Percentiles rank a stretch among this genome's conserved stretches.
These are phyloP conservation scores for Saccostrea echinata DNA, from an alignment of 1,140 invertebrate genomes.

Conservation along the genomic window DNA sequence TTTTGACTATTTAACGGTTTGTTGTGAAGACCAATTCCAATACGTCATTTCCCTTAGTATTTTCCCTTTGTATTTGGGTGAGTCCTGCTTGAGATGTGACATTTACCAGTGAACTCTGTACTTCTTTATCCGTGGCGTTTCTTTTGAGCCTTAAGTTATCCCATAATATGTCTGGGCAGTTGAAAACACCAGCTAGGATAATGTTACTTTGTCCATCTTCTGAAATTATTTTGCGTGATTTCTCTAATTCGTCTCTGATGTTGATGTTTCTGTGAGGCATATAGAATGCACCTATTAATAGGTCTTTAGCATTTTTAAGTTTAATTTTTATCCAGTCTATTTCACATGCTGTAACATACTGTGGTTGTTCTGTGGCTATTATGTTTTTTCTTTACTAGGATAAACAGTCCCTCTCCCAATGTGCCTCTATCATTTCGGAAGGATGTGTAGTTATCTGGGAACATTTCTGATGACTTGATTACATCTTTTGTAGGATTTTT, in stretches of 20 bases:
- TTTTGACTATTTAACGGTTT: conserved; percentile 42
- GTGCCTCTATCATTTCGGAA: too few species aligned
- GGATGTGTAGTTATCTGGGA: too few species aligned
- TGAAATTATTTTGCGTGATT: conserved; percentile 16
- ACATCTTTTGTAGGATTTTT: too few species aligned
- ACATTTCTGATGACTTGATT: too few species aligned
- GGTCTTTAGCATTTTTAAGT: conserved; percentile 37
- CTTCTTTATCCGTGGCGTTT: background rate
- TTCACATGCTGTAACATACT: too few species aligned
- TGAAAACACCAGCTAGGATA: conserved; percentile 43
- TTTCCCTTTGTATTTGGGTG: conserved; percentile 44
- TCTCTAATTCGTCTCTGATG: conserved; percentile 27
- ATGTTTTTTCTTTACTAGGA: too few species aligned
- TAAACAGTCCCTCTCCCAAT: too few species aligned
- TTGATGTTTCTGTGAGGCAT: conserved; percentile 42
- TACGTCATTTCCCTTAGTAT: conserved; percentile 39
- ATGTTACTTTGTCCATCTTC: conserved; percentile 5
- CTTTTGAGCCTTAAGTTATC: background rate
- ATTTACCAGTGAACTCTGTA: conserved; percentile 41
- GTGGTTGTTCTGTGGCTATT: too few species aligned
- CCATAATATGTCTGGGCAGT: conserved; percentile 49
- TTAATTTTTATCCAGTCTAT: conserved; percentile 50
- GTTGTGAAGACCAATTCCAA: conserved; percentile 37
- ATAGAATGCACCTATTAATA: conserved; percentile 29
- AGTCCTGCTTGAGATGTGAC: background rate